Base-by-base conservation (phyloP, 2,888 invertebrate species). In the Hypomecis punctinalis region DNA sequence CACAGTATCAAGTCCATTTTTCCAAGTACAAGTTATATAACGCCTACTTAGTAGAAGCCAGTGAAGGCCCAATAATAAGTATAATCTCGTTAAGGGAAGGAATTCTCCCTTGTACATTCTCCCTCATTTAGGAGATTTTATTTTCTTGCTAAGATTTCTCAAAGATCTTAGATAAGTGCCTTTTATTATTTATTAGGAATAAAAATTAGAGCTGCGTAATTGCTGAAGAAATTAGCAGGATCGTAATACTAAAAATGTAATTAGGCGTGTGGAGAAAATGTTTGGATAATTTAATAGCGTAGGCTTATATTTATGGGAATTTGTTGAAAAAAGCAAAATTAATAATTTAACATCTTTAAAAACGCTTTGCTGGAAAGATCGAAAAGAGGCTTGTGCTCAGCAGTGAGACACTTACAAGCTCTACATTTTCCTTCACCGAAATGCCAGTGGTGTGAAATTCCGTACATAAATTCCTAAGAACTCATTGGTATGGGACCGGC, bases 41-140 rank as follows among this genome's bases (percentile, higher is more conserved):
- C 46, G 47, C 47, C 37, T 47, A 56, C 56, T 56, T 56, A 56
- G 40, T 39, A 46, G 56, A 56, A 56, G 39, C 46, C 47, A 5
- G 47, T 47, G 47, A 40, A 56, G 46, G 39, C 47, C 54, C 56
- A 56, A 56, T 56, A 56, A 56, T 56, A 56, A 56, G 47, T 47
- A 47, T 56, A 56, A 56, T 56, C 56, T 56, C 47, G 56, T 56
- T 56, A 56, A 33, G 56, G 56, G 33, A 47, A 56, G 6, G 56
- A 47, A 47, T 56, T 56, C 46, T 56, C 47, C 33, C 40, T 10
- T 3, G 37, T 40, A 52, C 39, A 39, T 37, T 56, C 43, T 23
- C 47, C 39, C 36, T 56, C 47, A 56, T 56, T 56, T 48, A 23
- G 56, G 47, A 56, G 39, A 56, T 40, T 56, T 47, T 56, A 56